Evolutionary conservation across 2,888 invertebrate genomes (phyloP), one percentile per base, ranked within the genome.

Genomic region (Himalopsyche kuldschensis): DNA sequence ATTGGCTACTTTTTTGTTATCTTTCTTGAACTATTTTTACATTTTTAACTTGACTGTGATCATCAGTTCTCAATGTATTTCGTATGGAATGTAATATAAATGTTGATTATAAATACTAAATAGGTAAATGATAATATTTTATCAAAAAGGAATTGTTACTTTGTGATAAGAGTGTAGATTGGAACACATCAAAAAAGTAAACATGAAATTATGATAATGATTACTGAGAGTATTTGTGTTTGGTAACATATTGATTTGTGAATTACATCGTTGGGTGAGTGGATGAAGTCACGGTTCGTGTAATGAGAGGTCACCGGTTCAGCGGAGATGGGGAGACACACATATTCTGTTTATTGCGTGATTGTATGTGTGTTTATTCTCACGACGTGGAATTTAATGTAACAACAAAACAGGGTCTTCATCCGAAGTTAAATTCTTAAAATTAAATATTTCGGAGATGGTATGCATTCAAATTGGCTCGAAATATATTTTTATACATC

Each of bases 161-260:
- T 78, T 63, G 24, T 20, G 20, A 32, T 48, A 77, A 82, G 48
- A 76, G 78, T 17, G 75, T 81, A 30, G 27, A 82, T 69, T 78
- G 69, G 77, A 78, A 84, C 86, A 86, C 85, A 86, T 86, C 86
- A 84, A 86, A 86, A 86, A 86, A 85, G 86, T 86, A 86, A 86
- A 86, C 86, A 86, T 86, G 84, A 80, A 85, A 86, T 86, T 86
- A 86, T 86, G 86, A 86, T 85, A 86, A 86, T 86, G 84, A 84
- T 84, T 82, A 80, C 85, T 79, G 85, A 85, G 84, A 86, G 84
- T 85, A 86, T 85, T 85, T 80, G 69, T 85, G 86, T 86, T 86
- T 85, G 83, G 86, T 86, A 85, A 86, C 86, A 86, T 86, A 86
- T 86, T 85, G 85, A 85, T 85, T 85, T 86, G 86, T 84, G 86